A percentile compares a stretch with the other conserved stretches of the same genome.
Conservation (phyloP, 2,888 invertebrate genomes). For the Coecobrya sp. region DNA sequence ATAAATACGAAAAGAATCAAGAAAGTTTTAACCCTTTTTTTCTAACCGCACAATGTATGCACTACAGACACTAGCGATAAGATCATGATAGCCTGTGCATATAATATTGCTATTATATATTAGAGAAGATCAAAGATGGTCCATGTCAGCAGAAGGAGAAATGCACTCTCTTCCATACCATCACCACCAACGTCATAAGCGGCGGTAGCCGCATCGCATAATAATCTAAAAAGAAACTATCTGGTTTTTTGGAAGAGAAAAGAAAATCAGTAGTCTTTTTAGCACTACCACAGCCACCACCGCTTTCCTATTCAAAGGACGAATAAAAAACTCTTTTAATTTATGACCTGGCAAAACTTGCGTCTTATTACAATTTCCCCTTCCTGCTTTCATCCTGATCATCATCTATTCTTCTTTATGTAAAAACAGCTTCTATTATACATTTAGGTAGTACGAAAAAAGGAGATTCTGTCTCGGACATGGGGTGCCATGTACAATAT, state of each 20-base stretch:
- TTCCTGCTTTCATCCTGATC: slow-evolving; percentile 58
- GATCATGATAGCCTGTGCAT: not conserved
- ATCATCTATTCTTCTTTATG: slow-evolving; percentile 27
- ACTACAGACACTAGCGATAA: not conserved
- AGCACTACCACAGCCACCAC: not conserved
- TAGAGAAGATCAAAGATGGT: slow-evolving; percentile 72
- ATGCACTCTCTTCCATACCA: no score
- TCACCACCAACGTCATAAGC: not conserved
- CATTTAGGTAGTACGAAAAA: not conserved
- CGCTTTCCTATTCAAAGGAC: slow-evolving; percentile 7
- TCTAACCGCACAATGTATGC: not conserved
- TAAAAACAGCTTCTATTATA: slow-evolving; percentile 19
- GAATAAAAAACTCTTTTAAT: slow-evolving; percentile 74
- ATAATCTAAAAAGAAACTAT: slow-evolving; percentile 12
- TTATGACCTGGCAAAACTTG: slow-evolving; percentile 78
- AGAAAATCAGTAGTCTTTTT: slow-evolving; percentile 19
- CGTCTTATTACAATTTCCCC: slow-evolving; percentile 77
- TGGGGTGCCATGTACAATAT: slow-evolving; percentile 47
- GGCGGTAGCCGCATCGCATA: not conserved
- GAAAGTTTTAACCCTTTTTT: slow-evolving; percentile 22
- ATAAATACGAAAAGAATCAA: not conserved
- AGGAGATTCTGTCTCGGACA: slow-evolving; percentile 11
- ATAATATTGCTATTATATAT: slow-evolving; percentile 49
- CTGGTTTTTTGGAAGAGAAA: not conserved
- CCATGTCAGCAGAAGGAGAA: no score